A percentile compares a stretch with the other conserved stretches of the same genome.
phyloP scores from a whole-genome alignment of 2,113 vertebrate genomes.

The Saccopteryx leptura region DNA sequence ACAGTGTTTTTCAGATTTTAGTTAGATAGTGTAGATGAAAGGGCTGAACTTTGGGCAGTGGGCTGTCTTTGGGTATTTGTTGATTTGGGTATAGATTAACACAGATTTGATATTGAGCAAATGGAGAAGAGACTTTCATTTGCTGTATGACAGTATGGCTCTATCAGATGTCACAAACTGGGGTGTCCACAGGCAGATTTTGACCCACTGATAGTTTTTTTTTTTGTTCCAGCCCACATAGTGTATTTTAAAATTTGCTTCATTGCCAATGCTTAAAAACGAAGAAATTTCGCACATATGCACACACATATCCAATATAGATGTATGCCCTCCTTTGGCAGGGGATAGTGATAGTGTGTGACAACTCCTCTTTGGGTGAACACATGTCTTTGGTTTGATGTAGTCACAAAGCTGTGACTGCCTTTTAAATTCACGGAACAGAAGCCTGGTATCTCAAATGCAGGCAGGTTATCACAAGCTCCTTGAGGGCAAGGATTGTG shows the following conservation, averaged over 20 bases:
- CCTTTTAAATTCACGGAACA: not conserved
- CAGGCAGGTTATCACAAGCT: not conserved
- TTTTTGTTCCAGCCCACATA: not conserved
- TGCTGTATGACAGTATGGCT: not conserved
- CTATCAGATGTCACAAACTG: constrained; percentile 2
- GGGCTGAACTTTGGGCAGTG: constrained; percentile 52
- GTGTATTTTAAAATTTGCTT: not conserved
- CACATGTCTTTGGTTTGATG: not conserved
- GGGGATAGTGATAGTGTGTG: not conserved
- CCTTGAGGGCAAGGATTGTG: not conserved
- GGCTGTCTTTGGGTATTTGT: constrained; percentile 53
- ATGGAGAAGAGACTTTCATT: constrained; percentile 27
- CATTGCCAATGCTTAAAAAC: not conserved
- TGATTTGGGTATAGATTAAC: not conserved
- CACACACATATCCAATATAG: not conserved
- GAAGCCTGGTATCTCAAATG: not conserved
- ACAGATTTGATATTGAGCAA: not conserved
- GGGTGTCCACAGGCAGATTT: not conserved
- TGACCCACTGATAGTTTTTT: not conserved
- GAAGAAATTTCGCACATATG: not conserved
- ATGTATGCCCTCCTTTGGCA: not conserved
- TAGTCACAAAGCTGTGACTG: not conserved
- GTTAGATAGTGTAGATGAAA: constrained; percentile 73
- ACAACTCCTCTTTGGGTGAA: not conserved
- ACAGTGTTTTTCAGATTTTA: constrained; percentile 79